phyloP scores from a whole-genome alignment of 2,888 invertebrate species.

The Pimpla rufipes region DNA sequence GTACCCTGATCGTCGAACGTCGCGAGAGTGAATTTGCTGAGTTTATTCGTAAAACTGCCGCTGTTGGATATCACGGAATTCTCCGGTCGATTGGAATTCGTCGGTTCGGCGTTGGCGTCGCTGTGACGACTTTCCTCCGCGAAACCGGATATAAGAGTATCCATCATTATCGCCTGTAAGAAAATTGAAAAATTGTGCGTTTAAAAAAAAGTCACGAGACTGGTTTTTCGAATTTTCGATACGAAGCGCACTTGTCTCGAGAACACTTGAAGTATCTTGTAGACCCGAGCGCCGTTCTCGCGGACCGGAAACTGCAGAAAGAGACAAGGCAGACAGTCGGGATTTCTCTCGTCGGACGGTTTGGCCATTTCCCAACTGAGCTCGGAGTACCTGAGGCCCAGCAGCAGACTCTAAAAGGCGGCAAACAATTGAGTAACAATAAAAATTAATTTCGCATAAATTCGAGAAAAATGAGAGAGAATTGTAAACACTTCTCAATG shows the following conservation, averaged over 20 bases:
- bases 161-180: slow-evolving; percentile 92
- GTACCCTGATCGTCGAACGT: slow-evolving; percentile 95
- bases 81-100: slow-evolving; percentile 76
- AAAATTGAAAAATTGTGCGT: background rate
- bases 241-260: slow-evolving; percentile 87
- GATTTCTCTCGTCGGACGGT: slow-evolving; percentile 93
- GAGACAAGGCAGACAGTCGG: slow-evolving; percentile 95
- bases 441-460: background rate
- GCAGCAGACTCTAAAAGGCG: slow-evolving; percentile 90
- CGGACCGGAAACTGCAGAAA: slow-evolving; percentile 95
- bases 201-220: no score
- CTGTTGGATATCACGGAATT: slow-evolving; percentile 76
- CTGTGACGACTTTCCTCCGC: slow-evolving; percentile 91
- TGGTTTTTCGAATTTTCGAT: background rate
- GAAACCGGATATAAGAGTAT: slow-evolving; percentile 93
- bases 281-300: slow-evolving; percentile 91
- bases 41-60: slow-evolving; percentile 91
- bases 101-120: slow-evolving; percentile 84
- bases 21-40: slow-evolving; percentile 94
- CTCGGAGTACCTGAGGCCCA: slow-evolving; percentile 95
- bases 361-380: slow-evolving; percentile 97
- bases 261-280: slow-evolving; percentile 92
- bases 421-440: slow-evolving; percentile 11
- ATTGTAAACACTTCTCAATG: no score
- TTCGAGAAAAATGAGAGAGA: no score